Base-by-base conservation (phyloP, 2,113 vertebrate species). In the Pollimyrus isidori region DNA sequence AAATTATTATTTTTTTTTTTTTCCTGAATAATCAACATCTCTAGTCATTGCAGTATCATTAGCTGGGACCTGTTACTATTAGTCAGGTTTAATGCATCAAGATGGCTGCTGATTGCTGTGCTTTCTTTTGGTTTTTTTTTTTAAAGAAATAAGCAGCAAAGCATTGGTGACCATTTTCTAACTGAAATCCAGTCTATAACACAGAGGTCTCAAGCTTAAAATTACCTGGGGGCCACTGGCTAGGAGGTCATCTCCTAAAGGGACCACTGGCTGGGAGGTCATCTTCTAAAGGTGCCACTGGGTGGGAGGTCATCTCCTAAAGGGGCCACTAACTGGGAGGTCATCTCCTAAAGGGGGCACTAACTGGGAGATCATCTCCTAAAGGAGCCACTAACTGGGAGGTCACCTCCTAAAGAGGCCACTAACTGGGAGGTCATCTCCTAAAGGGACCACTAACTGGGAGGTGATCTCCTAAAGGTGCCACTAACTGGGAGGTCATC, bases 1-100 rank as follows among this genome's bases (percentile, higher is more conserved):
- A 94, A 92, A 94, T 92, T 89, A 89, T 92, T 93, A 91, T 92
- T 93, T 94, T 94, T 91, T 93, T 91, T 92, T 93, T 94, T 94
- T 91, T 93, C 89, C 91, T 58, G 93, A 92, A 93, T 93, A 92
- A 92, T 93, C 92, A 91, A 91, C 92, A 92, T 91, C 91, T 91
- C 93, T 92, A 90, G 86, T 86, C n/a, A 49, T 21, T 7, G 9
- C 46, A 23, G 65, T 35, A 35, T 30, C 42, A 13, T 49, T 21
- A 10, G 82, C 82, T 5, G 15, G 0, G 21, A 56, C 53, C 53
- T 56, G 17, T 21, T 21, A 46, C 10, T 46, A 49, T 42, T 42
- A 84, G 39, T 6, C 39, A 21, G 7, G 13, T 35, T 35, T 46
- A 46, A 23, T 45, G 35, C 17, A 7, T 46, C 45, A 45, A 15